Conservation (phyloP, 2,888 invertebrate species). For the Lepidochrysops patricia region DNA sequence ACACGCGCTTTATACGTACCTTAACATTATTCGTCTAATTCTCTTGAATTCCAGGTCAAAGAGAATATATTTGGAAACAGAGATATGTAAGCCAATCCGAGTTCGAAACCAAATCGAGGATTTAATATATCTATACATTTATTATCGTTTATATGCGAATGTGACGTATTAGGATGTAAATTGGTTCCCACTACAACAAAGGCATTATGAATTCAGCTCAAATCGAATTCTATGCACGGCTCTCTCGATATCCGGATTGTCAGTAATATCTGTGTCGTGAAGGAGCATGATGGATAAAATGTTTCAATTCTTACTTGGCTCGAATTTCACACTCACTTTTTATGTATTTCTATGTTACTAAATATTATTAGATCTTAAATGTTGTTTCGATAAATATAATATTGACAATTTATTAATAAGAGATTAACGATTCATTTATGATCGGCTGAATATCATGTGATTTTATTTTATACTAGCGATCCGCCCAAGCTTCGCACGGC, state of each 20-base stretch:
- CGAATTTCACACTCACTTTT: neutral
- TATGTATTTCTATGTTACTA: neutral
- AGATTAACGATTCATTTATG: neutral
- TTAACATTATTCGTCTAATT: neutral
- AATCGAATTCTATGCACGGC: constrained; percentile 10
- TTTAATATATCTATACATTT: constrained; percentile 2
- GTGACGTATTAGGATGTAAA: constrained; percentile 12
- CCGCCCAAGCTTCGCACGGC: no score
- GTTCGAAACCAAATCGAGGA: neutral
- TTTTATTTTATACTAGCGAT: no score
- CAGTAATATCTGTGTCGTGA: neutral
- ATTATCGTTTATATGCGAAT: constrained; percentile 10
- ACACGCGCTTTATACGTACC: neutral
- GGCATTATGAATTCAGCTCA: constrained; percentile 11
- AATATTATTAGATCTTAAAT: no score
- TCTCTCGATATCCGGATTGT: constrained; percentile 3
- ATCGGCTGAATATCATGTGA: no score
- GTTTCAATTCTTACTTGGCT: neutral
- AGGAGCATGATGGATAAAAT: neutral
- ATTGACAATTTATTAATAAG: neutral
- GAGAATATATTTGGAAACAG: neutral
- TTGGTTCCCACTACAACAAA: constrained; percentile 11
- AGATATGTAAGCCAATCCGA: neutral
- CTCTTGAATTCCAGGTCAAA: neutral
- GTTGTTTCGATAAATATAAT: neutral